Percentiles rank a stretch among this genome's conserved stretches.
Evolutionary conservation across 2,888 invertebrate species (phyloP).

Genomic region (Ernsta delagoae): DNA sequence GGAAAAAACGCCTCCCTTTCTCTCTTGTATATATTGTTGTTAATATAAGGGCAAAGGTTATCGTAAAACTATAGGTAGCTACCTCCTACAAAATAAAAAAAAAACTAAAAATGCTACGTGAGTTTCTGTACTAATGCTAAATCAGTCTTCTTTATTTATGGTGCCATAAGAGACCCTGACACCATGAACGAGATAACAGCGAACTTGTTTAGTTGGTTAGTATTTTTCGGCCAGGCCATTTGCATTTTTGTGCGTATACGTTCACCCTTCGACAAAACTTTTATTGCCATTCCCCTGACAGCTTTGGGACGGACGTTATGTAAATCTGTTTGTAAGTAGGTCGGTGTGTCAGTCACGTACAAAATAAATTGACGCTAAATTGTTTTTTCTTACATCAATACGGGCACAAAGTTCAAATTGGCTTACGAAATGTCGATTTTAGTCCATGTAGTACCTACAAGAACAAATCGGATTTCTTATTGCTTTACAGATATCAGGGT

Average conservation of each 20-base stretch:
- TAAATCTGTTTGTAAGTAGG: constrained; percentile 22
- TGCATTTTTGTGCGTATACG: neutral
- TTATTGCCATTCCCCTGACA: neutral
- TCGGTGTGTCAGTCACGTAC: constrained; percentile 21
- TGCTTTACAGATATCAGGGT: neutral
- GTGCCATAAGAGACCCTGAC: too few relatives aligned
- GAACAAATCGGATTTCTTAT: neutral
- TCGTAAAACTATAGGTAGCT: too few relatives aligned
- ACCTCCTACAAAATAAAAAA: too few relatives aligned
- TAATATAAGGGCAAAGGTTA: too few relatives aligned
- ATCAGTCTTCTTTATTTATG: too few relatives aligned
- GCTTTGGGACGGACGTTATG: constrained; percentile 15
- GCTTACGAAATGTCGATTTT: neutral
- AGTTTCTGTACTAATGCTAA: too few relatives aligned
- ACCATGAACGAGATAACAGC: too few relatives aligned
- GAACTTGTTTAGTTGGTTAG: too few relatives aligned
- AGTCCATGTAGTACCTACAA: too few relatives aligned
- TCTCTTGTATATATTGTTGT: too few relatives aligned
- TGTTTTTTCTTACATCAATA: neutral
- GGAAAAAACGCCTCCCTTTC: too few relatives aligned
- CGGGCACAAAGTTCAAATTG: neutral
- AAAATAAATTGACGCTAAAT: constrained; percentile 9
- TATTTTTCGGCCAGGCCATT: neutral
- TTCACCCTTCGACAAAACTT: neutral
- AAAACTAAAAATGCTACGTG: too few relatives aligned